Base-by-base conservation (phyloP, 2,888 invertebrate genomes). In the Caenorhabditis auriculariae region DNA sequence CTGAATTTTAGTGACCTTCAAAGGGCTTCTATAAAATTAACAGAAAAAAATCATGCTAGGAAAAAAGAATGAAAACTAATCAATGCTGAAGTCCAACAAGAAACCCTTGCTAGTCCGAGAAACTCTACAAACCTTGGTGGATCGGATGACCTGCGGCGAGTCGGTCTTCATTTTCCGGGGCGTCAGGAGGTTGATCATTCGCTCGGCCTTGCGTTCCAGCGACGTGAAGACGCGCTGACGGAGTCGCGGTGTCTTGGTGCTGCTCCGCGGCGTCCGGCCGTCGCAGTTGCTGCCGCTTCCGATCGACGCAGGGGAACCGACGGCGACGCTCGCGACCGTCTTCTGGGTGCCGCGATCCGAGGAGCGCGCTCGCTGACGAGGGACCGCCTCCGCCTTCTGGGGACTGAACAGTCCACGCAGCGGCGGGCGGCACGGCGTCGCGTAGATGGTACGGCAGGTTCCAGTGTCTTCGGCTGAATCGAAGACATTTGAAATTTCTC, bases 151-250 rank as follows among this genome's bases (percentile, higher is more conserved):
- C 49, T 69, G 69, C 15, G 73, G 73, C 17, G 64, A 69, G 37
- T 76, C 75, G 35, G 52, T 54, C 4, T 64, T 66, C 44, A 71
- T 52, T 52, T 75, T 79, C 59, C 83, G 80, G 0, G 90, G 89
- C 1, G 89, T 90, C 37, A 90, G 83, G 77, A 89, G 87, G 69
- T 86, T 87, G 67, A 87, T 85, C 66, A 90, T 87, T 58, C 85
- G 85, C 74, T 88, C 87, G 58, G 89, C 83, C 32, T 88, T 87
- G 56, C 88, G 85, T 82, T 90, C 90, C 54, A 90, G 84, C 74
- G 88, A 88, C 37, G 88, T 88, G 79, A 88, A 86, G 55, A 89
- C 65, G n/a, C 77, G 63, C 46, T 69, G 70, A n/a, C 71, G 57
- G 21, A 80, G 56, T 39, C 72, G 53, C 6, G 74, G 68, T 15